Conservation (phyloP, 2,888 invertebrate genomes). For the Platycnemis pennipes region DNA sequence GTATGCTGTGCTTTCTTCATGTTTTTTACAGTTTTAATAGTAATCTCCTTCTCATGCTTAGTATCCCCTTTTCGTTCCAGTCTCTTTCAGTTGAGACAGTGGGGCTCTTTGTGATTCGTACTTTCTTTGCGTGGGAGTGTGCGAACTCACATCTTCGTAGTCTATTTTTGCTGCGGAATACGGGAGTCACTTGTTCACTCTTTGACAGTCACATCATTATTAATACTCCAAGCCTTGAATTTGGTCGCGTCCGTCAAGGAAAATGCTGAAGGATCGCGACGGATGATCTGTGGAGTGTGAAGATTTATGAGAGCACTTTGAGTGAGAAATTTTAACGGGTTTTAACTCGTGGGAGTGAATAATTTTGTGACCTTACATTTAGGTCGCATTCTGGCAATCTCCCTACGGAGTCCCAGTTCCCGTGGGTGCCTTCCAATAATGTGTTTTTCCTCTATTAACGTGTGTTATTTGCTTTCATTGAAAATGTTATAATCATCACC, state of each 20-base stretch:
- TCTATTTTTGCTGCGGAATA: conserved; percentile 42
- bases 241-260: neutral
- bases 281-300: neutral
- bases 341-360: neutral
- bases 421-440: too few relatives aligned
- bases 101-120: neutral
- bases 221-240: conserved; percentile 20
- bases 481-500: too few relatives aligned
- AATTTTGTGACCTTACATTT: neutral
- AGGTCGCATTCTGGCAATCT: neutral
- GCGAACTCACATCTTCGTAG: neutral
- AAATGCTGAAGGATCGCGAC: neutral
- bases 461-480: too few relatives aligned
- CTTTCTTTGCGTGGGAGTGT: neutral
- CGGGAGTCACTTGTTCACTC: conserved; percentile 41
- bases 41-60: neutral
- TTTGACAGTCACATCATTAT: conserved; percentile 45
- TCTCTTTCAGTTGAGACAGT: neutral
- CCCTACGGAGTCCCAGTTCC: too few relatives aligned
- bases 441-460: too few relatives aligned
- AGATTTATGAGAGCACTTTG: conserved; percentile 5
- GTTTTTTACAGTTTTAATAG: neutral
- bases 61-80: neutral
- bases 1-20: neutral
- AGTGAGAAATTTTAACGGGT: neutral